Conservation (phyloP, 2,797 vertebrate species). For the Anguilla marmorata region DNA sequence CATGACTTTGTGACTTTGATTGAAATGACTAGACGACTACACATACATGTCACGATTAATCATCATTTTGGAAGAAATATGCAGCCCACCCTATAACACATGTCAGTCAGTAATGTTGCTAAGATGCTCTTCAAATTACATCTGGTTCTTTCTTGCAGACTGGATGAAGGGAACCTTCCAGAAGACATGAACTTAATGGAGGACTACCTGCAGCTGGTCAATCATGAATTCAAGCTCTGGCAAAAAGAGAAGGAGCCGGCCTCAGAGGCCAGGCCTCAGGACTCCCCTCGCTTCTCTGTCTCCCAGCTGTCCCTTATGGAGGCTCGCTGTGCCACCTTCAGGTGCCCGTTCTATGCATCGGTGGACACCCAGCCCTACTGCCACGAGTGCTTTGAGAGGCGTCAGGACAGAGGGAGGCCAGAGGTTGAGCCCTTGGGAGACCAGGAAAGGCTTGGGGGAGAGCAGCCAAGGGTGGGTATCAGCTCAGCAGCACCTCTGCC, state of each 20-base stretch:
- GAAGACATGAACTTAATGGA: conserved; percentile 97
- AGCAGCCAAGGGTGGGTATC: conserved; percentile 24
- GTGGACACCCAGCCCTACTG: conserved; percentile 95
- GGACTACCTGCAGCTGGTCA: conserved; percentile 94
- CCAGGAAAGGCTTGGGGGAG: too few species aligned
- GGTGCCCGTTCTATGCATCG: conserved; percentile 95
- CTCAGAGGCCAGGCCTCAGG: conserved; percentile 74
- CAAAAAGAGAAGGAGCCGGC: conserved; percentile 82
- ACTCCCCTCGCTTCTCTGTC: conserved; percentile 78
- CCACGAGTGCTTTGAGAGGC: conserved; percentile 91
- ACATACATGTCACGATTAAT: too few species aligned
- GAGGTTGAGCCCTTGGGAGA: conserved; percentile 28
- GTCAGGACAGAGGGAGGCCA: conserved; percentile 57
- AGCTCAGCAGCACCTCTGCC: conserved; percentile 46
- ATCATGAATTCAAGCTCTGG: conserved; percentile 97
- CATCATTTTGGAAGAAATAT: too few species aligned
- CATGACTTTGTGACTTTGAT: too few species aligned
- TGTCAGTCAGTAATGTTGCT: not conserved
- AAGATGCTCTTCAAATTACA: not conserved
- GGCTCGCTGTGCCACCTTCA: conserved; percentile 90
- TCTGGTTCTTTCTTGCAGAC: conserved; percentile 61
- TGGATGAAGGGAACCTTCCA: conserved; percentile 94
- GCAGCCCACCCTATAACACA: too few species aligned
- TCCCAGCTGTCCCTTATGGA: conserved; percentile 95
- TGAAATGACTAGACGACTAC: too few species aligned